Evolutionary conservation across 2,888 invertebrate species (phyloP).

Genomic region (Spodoptera exigua): DNA sequence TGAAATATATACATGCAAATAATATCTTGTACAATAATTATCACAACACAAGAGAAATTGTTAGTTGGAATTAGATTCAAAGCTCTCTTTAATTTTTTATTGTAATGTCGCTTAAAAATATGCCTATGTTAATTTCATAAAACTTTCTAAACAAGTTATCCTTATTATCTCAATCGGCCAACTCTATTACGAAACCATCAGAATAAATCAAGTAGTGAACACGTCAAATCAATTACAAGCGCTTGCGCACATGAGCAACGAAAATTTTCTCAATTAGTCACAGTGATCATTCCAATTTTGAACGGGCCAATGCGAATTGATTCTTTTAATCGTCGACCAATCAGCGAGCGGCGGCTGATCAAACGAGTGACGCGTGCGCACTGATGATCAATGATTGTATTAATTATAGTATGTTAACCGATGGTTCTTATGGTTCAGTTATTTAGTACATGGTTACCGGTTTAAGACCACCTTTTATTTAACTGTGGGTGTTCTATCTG

Average conservation of each 20-base stretch:
- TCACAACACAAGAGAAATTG: no score
- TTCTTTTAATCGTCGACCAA: conserved; percentile 54
- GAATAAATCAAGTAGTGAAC: conserved; percentile 39
- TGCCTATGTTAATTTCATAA: no score
- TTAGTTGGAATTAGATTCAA: no score
- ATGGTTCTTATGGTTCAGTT: conserved; percentile 19
- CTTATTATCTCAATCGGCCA: no score
- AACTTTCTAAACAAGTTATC: no score
- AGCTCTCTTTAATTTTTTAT: no score
- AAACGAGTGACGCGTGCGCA: conserved; percentile 53
- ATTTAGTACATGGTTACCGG: conserved; percentile 32
- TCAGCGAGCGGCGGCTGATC: conserved; percentile 49
- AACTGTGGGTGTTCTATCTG: conserved; percentile 40
- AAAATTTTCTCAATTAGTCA: conserved; percentile 55
- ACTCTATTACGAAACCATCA: conserved; percentile 17
- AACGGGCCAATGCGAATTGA: conserved; percentile 55
- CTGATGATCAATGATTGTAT: conserved; percentile 45
- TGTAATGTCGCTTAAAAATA: no score
- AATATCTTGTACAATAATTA: no score
- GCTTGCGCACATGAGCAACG: conserved; percentile 40
- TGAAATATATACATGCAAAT: no score
- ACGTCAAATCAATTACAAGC: conserved; percentile 29
- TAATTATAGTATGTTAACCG: conserved; percentile 46
- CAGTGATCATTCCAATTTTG: conserved; percentile 63
- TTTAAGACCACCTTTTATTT: conserved; percentile 46